These are phyloP conservation scores for Aphaenogaster ashmeadi DNA, from an alignment of 1,140 invertebrate genomes.

Conservation along the genomic window DNA sequence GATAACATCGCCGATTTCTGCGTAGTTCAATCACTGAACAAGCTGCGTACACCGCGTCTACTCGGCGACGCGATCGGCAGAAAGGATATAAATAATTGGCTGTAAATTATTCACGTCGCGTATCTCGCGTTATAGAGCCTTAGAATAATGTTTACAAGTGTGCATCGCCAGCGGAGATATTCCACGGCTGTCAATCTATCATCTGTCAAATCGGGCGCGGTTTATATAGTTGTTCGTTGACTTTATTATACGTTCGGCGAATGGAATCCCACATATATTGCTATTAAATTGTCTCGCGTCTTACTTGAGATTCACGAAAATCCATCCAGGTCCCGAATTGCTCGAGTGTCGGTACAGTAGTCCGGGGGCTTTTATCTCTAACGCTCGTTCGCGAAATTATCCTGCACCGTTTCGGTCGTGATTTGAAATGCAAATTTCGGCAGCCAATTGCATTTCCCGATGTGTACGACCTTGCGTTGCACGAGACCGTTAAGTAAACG, in stretches of 20 bases:
- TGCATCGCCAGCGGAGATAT: neutral
- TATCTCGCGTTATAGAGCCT: constrained; percentile 3
- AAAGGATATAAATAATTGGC: constrained; percentile 68
- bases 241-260: constrained; percentile 1
- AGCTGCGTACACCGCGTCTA: constrained; percentile 17
- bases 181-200: constrained; percentile 41
- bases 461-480: neutral
- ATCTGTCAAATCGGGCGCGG: constrained; percentile 37
- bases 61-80: constrained; percentile 34
- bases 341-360: neutral
- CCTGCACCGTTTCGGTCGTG: constrained; percentile 1
- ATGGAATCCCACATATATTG: neutral
- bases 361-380: neutral
- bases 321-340: neutral
- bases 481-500: constrained; percentile 13
- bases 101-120: constrained; percentile 67
- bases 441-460: constrained; percentile 54
- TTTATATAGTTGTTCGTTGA: constrained; percentile 15
- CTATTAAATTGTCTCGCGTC: neutral
- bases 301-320: constrained; percentile 33
- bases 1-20: constrained; percentile 67
- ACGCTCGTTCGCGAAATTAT: constrained; percentile 2
- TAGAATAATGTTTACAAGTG: neutral
- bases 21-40: constrained; percentile 64
- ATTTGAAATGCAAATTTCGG: constrained; percentile 73